Conservation (phyloP, 2,888 invertebrate species). For the Oligia latruncula region DNA sequence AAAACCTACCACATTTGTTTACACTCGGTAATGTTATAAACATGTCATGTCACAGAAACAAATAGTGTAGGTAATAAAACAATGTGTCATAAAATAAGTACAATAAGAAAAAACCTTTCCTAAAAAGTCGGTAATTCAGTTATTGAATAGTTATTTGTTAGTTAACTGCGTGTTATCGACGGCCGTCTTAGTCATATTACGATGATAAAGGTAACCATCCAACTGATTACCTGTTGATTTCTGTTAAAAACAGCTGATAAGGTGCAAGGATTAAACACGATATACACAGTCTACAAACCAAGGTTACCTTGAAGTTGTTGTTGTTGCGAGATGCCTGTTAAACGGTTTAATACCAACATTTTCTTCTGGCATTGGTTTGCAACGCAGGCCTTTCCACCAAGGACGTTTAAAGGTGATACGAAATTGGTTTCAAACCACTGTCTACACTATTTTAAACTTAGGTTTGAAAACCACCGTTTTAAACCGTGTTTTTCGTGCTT, state of each 20-base stretch:
- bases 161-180: constrained; percentile 15
- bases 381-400: too few species aligned
- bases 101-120: background rate
- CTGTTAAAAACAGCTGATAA: constrained; percentile 32
- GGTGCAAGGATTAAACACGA: constrained; percentile 21
- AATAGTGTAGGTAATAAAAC: background rate
- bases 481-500: background rate
- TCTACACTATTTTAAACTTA: too few species aligned
- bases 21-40: background rate
- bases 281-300: too few species aligned
- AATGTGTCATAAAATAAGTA: background rate
- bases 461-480: too few species aligned
- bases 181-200: background rate
- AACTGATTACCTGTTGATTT: constrained; percentile 35
- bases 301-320: too few species aligned
- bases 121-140: background rate
- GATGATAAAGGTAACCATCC: constrained; percentile 34
- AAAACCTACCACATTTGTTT: background rate
- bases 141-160: constrained; percentile 11
- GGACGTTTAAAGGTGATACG: too few species aligned
- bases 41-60: background rate
- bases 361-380: too few species aligned
- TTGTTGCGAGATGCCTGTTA: too few species aligned
- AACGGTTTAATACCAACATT: too few species aligned
- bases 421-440: too few species aligned